Evolutionary conservation across 2,888 invertebrate species (phyloP).

Genomic region (Thereva nobilitata): DNA sequence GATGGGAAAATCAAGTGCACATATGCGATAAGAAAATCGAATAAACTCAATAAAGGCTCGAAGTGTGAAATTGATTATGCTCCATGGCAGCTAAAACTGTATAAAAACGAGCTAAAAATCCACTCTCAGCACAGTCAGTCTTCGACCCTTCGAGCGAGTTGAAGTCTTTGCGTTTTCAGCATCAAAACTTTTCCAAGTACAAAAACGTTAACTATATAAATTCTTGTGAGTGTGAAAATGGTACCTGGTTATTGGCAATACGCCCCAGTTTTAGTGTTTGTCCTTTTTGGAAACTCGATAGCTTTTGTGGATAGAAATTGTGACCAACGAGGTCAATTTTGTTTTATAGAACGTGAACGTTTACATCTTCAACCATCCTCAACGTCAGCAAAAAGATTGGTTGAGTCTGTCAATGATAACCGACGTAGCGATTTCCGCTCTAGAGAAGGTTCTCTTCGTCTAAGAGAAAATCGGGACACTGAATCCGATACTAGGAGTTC

Average conservation of each 20-base stretch:
- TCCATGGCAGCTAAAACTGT: not conserved
- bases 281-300: not conserved
- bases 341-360: not conserved
- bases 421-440: too few relatives aligned
- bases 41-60: conserved; percentile 11
- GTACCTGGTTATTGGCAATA: conserved; percentile 28
- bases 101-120: conserved; percentile 1
- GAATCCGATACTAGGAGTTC: too few relatives aligned
- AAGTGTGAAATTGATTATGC: conserved; percentile 22
- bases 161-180: not conserved
- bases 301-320: conserved; percentile 16
- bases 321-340: conserved; percentile 3
- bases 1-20: conserved; percentile 11
- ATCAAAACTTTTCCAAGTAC: not conserved
- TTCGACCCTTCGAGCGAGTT: not conserved
- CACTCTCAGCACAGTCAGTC: conserved; percentile 18
- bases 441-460: too few relatives aligned
- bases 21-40: conserved; percentile 34
- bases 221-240: conserved; percentile 29
- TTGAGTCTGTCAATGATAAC: too few relatives aligned
- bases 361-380: too few relatives aligned
- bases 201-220: not conserved
- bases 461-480: too few relatives aligned
- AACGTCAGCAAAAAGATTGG: too few relatives aligned
- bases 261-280: conserved; percentile 25